These are phyloP conservation scores for Ceyx margarethae DNA, from an alignment of 2,113 vertebrate species.

Conservation along the genomic window DNA sequence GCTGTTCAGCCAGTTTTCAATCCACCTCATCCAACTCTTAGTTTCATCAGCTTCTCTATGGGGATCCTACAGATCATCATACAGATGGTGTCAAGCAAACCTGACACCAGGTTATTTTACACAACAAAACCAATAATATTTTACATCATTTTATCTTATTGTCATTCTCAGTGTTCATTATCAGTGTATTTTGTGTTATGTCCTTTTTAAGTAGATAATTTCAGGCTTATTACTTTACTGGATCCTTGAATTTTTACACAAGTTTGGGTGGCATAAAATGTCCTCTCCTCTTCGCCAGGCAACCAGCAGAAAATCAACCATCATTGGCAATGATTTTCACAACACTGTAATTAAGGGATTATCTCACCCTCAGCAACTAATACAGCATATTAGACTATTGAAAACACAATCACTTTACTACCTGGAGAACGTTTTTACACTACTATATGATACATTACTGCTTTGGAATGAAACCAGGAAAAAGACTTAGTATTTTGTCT, in stretches of 20 bases:
- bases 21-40: background rate
- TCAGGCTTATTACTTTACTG: background rate
- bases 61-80: background rate
- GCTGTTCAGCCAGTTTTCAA: background rate
- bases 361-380: background rate
- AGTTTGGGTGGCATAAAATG: constrained; percentile 84
- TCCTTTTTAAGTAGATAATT: background rate
- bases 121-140: background rate
- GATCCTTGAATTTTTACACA: background rate
- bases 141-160: background rate
- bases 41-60: background rate
- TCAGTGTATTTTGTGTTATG: background rate
- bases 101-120: background rate
- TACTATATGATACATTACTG: background rate
- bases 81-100: background rate
- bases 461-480: background rate
- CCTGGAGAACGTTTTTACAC: background rate
- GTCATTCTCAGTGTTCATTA: background rate
- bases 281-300: constrained; percentile 77
- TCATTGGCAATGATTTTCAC: background rate
- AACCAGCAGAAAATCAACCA: background rate
- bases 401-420: background rate
- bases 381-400: background rate
- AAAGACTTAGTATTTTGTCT: background rate
- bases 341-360: background rate